Conservation (phyloP, 2,113 vertebrate species). For the Rhadina sibilatrix region DNA sequence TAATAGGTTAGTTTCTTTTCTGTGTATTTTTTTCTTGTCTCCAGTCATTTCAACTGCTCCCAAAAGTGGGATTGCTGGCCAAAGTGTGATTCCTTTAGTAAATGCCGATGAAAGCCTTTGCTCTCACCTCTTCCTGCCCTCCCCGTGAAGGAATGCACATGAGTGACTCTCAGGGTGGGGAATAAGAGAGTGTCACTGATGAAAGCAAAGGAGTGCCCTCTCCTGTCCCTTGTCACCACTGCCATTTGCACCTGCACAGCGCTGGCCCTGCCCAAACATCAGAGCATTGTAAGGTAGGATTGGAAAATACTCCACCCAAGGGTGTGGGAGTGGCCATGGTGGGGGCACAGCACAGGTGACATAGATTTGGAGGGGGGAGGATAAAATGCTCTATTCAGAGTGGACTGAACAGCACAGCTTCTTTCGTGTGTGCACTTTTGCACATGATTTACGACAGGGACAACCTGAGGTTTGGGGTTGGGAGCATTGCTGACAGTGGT, state of each 20-base stretch:
- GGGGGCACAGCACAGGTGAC: neutral
- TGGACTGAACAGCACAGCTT: neutral
- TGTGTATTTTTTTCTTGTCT: neutral
- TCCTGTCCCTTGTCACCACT: neutral
- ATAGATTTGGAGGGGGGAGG: rapidly evolving
- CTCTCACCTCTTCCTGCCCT: neutral
- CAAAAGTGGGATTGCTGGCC: neutral
- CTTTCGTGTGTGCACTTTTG: neutral
- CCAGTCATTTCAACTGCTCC: neutral
- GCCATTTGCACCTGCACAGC: neutral
- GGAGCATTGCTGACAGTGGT: neutral
- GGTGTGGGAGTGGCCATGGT: neutral
- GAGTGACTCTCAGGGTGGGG: neutral
- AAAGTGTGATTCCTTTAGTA: constrained; percentile 9
- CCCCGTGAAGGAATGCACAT: neutral
- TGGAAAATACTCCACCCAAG: neutral
- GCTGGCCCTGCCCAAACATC: neutral
- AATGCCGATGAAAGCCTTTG: neutral
- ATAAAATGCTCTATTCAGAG: neutral
- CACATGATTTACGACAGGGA: rapidly evolving
- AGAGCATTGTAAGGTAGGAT: neutral
- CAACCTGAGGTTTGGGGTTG: neutral
- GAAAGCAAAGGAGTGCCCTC: neutral
- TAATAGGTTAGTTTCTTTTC: neutral
- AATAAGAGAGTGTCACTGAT: neutral